These are phyloP conservation scores for Danio tinwini DNA, from an alignment of 2,797 vertebrate genomes.

Conservation along the genomic window DNA sequence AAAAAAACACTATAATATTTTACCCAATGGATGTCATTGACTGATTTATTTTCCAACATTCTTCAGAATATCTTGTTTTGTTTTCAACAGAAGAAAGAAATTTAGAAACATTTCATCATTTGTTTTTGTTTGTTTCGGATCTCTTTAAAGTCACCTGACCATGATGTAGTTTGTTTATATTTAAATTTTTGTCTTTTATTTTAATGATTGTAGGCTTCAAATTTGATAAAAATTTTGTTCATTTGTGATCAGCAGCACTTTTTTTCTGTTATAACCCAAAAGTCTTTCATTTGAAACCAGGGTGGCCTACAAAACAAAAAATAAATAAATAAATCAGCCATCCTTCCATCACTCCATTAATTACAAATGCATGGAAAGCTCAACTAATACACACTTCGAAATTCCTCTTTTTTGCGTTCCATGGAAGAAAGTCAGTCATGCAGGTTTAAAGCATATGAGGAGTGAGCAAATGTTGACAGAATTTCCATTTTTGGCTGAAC, in stretches of 20 bases:
- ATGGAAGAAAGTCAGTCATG: not conserved
- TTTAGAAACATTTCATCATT: too few relatives aligned
- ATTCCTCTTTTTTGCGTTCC: not conserved
- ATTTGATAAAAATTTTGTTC: not conserved
- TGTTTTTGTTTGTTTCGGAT: too few relatives aligned
- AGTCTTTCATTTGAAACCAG: too few relatives aligned
- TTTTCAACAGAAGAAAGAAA: too few relatives aligned
- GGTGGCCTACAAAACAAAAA: not conserved
- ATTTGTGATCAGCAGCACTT: not conserved
- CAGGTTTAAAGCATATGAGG: slow-evolving; percentile 16
- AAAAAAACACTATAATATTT: too few relatives aligned
- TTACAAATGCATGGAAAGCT: not conserved
- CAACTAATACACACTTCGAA: not conserved
- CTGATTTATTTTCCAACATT: too few relatives aligned
- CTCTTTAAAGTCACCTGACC: not conserved
- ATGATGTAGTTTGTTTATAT: not conserved
- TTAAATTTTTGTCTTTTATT: not conserved
- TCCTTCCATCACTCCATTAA: not conserved
- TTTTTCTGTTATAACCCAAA: slow-evolving; percentile 1
- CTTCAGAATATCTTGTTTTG: too few relatives aligned
- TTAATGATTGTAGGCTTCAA: not conserved
- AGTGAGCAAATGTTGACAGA: not conserved
- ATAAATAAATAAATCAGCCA: not conserved
- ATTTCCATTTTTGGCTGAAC: slow-evolving; percentile 21
- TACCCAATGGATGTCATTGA: too few relatives aligned